Conservation (phyloP, 2,888 invertebrate species). For the Hirtodrosophila duncani region DNA sequence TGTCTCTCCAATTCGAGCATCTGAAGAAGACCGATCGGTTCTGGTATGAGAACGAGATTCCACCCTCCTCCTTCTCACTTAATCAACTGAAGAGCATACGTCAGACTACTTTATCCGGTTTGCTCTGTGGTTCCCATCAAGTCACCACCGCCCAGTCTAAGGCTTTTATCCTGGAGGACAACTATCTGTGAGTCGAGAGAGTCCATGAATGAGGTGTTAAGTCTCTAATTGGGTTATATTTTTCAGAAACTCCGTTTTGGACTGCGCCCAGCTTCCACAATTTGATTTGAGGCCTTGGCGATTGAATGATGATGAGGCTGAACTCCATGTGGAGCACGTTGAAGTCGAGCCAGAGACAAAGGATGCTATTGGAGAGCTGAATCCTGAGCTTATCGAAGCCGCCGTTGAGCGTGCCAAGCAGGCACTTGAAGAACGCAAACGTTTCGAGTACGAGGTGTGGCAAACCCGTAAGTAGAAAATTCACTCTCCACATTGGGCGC, state of each 20-base stretch:
- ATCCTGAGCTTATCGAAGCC: conserved; percentile 84
- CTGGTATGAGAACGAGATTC: conserved; percentile 97
- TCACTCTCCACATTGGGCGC: no score
- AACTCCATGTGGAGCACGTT: conserved; percentile 66
- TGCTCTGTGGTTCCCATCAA: conserved; percentile 87
- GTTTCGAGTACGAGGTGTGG: conserved; percentile 90
- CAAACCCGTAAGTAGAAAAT: conserved; percentile 81
- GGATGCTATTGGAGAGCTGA: conserved; percentile 83
- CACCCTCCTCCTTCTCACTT: conserved; percentile 88
- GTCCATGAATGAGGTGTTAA: fast-evolving
- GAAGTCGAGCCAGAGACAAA: conserved; percentile 75
- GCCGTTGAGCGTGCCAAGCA: conserved; percentile 89
- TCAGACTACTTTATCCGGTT: conserved; percentile 87
- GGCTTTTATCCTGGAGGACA: conserved; percentile 90
- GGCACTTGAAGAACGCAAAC: conserved; percentile 86
- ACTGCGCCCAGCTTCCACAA: conserved; percentile 85
- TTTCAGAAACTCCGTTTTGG: conserved; percentile 84
- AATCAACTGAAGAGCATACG: conserved; percentile 90
- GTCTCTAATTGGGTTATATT: neutral
- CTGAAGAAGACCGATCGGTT: conserved; percentile 92
- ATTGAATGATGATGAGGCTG: conserved; percentile 78
- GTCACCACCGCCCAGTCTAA: conserved; percentile 88
- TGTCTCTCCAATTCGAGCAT: conserved; percentile 89
- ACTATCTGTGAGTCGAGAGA: conserved; percentile 84
- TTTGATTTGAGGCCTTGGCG: conserved; percentile 85